Base-by-base conservation (phyloP, 2,113 vertebrate genomes). In the Notarius quadriscutis region DNA sequence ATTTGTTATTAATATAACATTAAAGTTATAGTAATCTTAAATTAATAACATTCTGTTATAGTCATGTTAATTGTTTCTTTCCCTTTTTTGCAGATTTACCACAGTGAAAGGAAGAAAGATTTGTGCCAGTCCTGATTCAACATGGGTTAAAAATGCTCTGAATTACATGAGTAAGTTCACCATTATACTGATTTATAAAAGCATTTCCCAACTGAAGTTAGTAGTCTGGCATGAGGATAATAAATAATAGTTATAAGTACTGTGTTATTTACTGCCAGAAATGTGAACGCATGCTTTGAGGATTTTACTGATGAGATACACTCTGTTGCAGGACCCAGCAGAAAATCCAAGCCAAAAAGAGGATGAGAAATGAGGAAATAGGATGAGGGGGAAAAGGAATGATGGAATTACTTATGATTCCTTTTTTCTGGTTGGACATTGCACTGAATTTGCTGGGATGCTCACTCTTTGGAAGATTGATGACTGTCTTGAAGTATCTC, bases 141-240 rank as follows among this genome's bases (percentile, higher is more conserved):
- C 18, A 0, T 95, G 93, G 94, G 93, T 93, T 62, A 63, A 87
- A 6, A 25, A 20, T 0, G 91, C 91, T 89, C 3, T 0, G 18
- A 14, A 1, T 15, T 27, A 81, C 93, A 58, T 85, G 1, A 25
- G 91, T 93, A 90, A 90, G 85, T 86, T 69, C 41, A 63, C 22
- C 8, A 20, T 60, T 71, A 51, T n/a, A 77, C 0, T 11, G 1
- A n/a, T 30, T 83, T 51, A 65, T 27, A 48, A 51, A 57, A 41
- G 8, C 58, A 60, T 60, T 60, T 60, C 58, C 17, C 17, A 60
- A 20, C 10, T 50, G 10, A 65, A n/a, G 62, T 5, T 3, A 27
- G 5, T 27, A 27, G 25, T 67, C 25, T 27, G 63, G 63, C 63
- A 67, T n/a, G 25, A 67, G 10, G 25, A 67, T 27, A 67, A 67